Conservation (phyloP, 30 jellyfish, hydroid and myxozoan species). For the Rhopilema esculentum region DNA sequence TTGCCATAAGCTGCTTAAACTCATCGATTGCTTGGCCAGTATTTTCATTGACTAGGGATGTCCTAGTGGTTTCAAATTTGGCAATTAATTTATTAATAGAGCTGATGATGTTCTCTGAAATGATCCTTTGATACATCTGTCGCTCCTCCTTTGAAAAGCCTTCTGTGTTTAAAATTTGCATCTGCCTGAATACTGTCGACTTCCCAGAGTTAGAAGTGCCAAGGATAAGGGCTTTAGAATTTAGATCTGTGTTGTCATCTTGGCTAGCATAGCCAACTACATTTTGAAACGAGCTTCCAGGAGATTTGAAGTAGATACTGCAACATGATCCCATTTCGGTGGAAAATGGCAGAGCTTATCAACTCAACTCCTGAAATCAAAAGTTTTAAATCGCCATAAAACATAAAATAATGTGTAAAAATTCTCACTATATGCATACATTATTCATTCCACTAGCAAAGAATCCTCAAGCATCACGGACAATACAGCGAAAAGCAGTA, state of each 20-base stretch:
- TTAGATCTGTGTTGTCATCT: background rate
- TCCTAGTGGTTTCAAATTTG: background rate
- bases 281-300: constrained; percentile 13
- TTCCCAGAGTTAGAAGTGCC: constrained; percentile 84
- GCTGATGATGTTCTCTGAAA: constrained; percentile 30
- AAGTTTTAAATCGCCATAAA: background rate
- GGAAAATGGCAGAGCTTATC: background rate
- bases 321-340: background rate
- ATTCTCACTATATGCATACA: no score
- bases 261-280: background rate
- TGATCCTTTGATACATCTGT: constrained; percentile 23
- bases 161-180: constrained; percentile 59
- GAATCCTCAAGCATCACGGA: no score
- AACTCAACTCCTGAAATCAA: background rate
- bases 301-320: constrained; percentile 4
- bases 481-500: no score
- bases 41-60: background rate
- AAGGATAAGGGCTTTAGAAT: constrained; percentile 50
- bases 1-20: constrained; percentile 16
- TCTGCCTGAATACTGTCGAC: constrained; percentile 63
- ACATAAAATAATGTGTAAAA: no score
- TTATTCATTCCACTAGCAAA: no score
- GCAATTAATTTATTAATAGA: background rate
- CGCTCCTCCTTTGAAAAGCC: constrained; percentile 65
- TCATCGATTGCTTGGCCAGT: constrained; percentile 1